Base-by-base conservation (phyloP, 2,888 invertebrate species). In the Lamellibrachia satsuma region DNA sequence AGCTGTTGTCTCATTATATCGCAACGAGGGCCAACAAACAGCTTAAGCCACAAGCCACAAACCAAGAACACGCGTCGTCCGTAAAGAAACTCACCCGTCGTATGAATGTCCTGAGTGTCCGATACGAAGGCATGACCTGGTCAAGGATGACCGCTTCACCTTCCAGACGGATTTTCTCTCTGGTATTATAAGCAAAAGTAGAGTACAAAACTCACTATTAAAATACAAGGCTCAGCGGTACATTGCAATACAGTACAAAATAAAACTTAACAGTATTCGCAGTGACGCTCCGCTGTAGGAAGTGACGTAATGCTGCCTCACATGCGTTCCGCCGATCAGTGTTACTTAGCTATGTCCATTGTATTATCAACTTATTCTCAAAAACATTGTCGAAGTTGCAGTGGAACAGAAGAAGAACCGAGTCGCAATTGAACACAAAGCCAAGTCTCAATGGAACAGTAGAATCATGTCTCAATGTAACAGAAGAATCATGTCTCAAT, bases 121-220 rank as follows among this genome's bases (percentile, higher is more conserved):
- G 92, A 91, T 94, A 94, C 55, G 93, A 93, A 7, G 94, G 94
- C 27, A 94, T 90, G 6, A 94, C 93, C 51, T 94, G 94, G 90
- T 94, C 94, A n/a, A 92, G 90, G 57, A 94, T 94, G 52, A 94
- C 94, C 22, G 91, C 92, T n/a, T 90, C 91, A 8, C 93, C 94
- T n/a, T 93, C 90, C 15, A 22, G 11, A 55, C 92, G 52, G 8
- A 94, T 90, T 51, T 91, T 94, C 55, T 93, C 93, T 75, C 93
- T 94, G 90, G 6, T 75, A 75, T 22, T 75, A 6, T 2, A 75
- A 75, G 75, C 75, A 75, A 4, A 15, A 75, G 22, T n/a, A 22
- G 3, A 75, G 2, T 75, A 75, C 75, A 75, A 4, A 22, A 75
- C n/a, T 75, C 75, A 75, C 22, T 2, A 75, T 15, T 22, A 75